These are phyloP conservation scores for Stenopsyche tienmushanensis DNA, from an alignment of 1,140 invertebrate genomes.

Conservation along the genomic window DNA sequence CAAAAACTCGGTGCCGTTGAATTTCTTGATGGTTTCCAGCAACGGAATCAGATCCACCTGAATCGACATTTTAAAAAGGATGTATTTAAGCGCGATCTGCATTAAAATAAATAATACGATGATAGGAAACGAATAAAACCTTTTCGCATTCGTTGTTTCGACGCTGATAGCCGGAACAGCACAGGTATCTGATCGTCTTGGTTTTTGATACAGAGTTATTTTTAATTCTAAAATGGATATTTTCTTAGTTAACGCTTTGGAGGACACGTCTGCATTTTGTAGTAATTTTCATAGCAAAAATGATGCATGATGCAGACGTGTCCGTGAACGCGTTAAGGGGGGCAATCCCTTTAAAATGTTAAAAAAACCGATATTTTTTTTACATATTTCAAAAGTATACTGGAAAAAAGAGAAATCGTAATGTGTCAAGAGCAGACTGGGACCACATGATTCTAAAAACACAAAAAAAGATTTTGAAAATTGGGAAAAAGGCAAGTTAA, in stretches of 20 bases:
- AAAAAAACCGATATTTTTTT: neutral
- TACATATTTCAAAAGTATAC: neutral
- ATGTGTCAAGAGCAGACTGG: no score
- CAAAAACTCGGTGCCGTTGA: conserved; percentile 28
- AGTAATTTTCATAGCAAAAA: neutral
- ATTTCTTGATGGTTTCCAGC: conserved; percentile 26
- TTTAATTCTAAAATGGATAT: conserved; percentile 5
- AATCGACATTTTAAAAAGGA: neutral
- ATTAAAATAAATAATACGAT: neutral
- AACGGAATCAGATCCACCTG: conserved; percentile 30
- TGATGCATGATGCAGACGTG: neutral
- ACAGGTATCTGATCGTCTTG: conserved; percentile 4
- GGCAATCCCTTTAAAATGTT: neutral
- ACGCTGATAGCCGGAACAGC: conserved; percentile 8
- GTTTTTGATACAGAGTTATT: neutral
- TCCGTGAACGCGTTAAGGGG: neutral
- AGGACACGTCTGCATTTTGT: neutral
- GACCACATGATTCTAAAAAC: no score
- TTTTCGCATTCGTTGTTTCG: conserved; percentile 8
- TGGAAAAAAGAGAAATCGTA: neutral
- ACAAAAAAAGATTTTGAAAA: no score
- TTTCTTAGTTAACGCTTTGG: neutral
- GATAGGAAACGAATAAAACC: neutral
- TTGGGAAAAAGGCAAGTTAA: no score
- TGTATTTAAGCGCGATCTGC: neutral